Conservation (phyloP, 35 echinoderm and acorn worm genomes). For the Chiridota heheva region DNA sequence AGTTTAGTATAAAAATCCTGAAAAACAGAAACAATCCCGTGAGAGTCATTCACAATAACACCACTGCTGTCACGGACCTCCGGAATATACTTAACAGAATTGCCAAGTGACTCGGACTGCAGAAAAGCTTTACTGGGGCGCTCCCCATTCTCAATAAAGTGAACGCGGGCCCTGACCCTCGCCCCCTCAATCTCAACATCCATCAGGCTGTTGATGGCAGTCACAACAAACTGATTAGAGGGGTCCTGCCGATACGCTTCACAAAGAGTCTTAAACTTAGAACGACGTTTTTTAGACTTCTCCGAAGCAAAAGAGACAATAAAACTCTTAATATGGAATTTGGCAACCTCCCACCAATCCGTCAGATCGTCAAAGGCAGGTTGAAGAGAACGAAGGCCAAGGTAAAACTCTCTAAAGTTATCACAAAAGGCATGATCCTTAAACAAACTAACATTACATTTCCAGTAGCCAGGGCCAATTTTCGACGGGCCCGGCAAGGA, state of each 20-base stretch:
- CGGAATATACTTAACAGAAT: background rate
- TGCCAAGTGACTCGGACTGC: background rate
- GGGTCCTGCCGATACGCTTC: too few species aligned
- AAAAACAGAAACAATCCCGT: slow-evolving; percentile 21
- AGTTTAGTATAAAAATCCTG: slow-evolving; percentile 21
- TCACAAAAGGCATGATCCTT: slow-evolving; percentile 13
- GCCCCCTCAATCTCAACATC: slow-evolving; percentile 1
- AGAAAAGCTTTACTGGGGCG: slow-evolving; percentile 5
- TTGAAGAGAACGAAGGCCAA: slow-evolving; percentile 1
- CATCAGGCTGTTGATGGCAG: background rate
- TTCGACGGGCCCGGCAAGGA: background rate
- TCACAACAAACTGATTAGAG: too few species aligned
- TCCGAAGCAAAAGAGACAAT: background rate
- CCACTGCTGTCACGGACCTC: background rate
- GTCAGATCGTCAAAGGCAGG: background rate
- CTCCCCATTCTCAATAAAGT: slow-evolving; percentile 32
- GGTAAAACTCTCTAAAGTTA: background rate
- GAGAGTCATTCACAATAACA: background rate
- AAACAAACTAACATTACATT: slow-evolving; percentile 20
- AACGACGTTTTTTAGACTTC: too few species aligned
- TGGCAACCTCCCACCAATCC: slow-evolving; percentile 33
- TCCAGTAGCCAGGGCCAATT: slow-evolving; percentile 7
- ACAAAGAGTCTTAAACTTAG: too few species aligned
- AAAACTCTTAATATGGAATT: background rate
- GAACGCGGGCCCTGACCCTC: background rate